Evolutionary conservation across 2,113 vertebrate species (phyloP).

Genomic region (Condylura cristata): DNA sequence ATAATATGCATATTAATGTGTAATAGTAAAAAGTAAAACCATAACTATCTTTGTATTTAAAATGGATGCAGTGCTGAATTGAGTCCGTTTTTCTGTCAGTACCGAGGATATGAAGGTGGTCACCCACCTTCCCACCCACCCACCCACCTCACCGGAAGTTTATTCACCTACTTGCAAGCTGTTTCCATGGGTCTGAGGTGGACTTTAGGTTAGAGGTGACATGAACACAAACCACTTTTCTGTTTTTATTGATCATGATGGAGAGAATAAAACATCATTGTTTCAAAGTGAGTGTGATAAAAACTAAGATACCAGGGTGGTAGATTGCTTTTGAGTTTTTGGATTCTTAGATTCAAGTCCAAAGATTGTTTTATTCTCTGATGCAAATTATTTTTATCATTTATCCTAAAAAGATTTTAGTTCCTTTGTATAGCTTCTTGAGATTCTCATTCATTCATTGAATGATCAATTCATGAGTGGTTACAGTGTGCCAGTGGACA

Average conservation of each 20-base stretch:
- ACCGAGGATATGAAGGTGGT: not conserved
- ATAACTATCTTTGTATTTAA: not conserved
- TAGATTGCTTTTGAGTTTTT: constrained; percentile 44
- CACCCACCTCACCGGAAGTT: too few species aligned
- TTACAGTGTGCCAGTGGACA: not conserved
- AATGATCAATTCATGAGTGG: not conserved
- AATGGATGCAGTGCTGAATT: not conserved
- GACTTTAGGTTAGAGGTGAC: not conserved
- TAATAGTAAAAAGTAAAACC: not conserved
- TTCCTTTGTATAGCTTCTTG: constrained; percentile 24
- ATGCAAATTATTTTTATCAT: not conserved
- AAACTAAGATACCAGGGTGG: not conserved
- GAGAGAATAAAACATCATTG: not conserved
- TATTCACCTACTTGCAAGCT: not conserved
- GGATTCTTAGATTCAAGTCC: constrained; percentile 20
- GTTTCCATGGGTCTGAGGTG: not conserved
- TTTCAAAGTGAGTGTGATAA: not conserved
- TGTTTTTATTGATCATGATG: not conserved
- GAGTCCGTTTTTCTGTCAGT: not conserved
- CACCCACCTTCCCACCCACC: too few species aligned
- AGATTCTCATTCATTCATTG: constrained; percentile 7
- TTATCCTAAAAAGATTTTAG: not conserved
- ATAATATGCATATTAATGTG: not conserved
- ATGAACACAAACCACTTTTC: not conserved
- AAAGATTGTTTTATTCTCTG: constrained; percentile 55